A percentile compares a stretch with the other conserved stretches of the same genome.
phyloP scores from a whole-genome alignment of 2,113 vertebrate species.

The Hemibagrus wyckioides region DNA sequence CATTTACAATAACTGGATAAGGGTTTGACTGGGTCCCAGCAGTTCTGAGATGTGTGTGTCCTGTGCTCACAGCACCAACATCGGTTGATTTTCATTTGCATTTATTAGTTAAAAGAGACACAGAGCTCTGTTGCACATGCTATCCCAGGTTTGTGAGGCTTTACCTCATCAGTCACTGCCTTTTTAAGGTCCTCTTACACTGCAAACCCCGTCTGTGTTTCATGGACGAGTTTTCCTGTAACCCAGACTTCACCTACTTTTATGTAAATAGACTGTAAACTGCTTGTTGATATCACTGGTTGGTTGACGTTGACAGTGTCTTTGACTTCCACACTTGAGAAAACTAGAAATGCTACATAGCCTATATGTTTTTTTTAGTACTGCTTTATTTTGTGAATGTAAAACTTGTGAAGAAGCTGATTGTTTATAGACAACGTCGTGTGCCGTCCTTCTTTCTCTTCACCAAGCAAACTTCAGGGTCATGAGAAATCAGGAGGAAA shows the following conservation, averaged over 20 bases:
- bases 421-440: conserved; percentile 42
- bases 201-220: not conserved
- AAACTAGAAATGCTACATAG: conserved; percentile 41
- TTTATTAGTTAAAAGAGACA: conserved; percentile 26
- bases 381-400: conserved; percentile 66
- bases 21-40: not conserved
- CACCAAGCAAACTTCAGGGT: not conserved
- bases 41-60: not conserved
- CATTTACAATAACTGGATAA: not conserved
- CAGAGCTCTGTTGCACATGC: conserved; percentile 6
- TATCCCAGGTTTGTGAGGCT: conserved; percentile 41
- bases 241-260: not conserved
- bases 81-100: not conserved
- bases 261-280: conserved; percentile 68
- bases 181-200: conserved; percentile 12
- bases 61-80: not conserved
- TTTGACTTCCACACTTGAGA: conserved; percentile 40
- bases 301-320: conserved; percentile 44
- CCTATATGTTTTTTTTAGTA: conserved; percentile 45
- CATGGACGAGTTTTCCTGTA: not conserved
- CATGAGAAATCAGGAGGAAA: not conserved
- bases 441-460: conserved; percentile 40
- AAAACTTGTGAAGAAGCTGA: conserved; percentile 60
- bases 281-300: conserved; percentile 34
- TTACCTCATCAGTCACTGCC: conserved; percentile 22